phyloP scores from a whole-genome alignment of 2,888 invertebrate genomes.

The Drosophila gaucha region DNA sequence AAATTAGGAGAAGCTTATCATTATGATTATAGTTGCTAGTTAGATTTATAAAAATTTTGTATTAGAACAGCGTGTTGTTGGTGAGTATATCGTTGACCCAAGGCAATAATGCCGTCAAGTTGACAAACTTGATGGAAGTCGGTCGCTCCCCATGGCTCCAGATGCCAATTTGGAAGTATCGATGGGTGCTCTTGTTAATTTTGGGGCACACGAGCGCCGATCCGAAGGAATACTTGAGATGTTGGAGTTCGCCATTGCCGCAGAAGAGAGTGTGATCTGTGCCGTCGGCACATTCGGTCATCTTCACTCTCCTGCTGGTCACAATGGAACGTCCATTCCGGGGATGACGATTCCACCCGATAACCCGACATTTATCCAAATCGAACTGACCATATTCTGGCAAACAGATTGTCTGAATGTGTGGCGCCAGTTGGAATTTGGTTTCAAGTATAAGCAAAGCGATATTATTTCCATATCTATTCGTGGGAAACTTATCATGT shows the following conservation, averaged over 20 bases:
- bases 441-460: conserved; percentile 30
- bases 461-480: conserved; percentile 6
- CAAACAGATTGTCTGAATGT: conserved; percentile 32
- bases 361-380: conserved; percentile 13
- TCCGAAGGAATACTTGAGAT: conserved; percentile 2
- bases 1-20: no score
- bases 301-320: not conserved
- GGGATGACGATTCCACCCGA: conserved; percentile 31
- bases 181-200: not conserved
- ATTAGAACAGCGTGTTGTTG: no score
- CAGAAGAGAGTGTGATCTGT: not conserved
- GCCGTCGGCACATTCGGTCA: not conserved
- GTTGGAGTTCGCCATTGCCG: not conserved
- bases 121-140: not conserved
- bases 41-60: no score
- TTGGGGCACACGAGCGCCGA: conserved; percentile 26
- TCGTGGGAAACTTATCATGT: not conserved
- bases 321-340: not conserved
- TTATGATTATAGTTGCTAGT: no score
- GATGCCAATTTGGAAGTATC: conserved; percentile 27
- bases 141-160: conserved; percentile 11
- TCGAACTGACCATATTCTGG: not conserved
- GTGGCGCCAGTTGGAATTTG: not conserved
- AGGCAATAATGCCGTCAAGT: not conserved
- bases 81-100: conserved; percentile 15